Percentiles rank a stretch among this genome's conserved stretches.
phyloP scores from a whole-genome alignment of 2,797 vertebrate genomes.

The Crocidura indochinensis region DNA sequence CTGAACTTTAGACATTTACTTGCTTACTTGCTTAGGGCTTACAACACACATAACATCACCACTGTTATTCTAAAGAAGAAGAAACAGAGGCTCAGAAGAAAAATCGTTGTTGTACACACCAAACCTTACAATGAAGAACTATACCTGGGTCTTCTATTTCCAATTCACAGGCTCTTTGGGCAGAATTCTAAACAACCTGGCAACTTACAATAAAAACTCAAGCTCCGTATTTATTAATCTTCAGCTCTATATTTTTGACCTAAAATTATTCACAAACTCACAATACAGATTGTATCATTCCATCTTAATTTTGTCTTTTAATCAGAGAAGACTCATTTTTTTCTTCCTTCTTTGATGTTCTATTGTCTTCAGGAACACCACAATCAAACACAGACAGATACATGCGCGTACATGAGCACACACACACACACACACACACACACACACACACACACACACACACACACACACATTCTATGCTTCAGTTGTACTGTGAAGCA shows the following conservation, averaged over 20 bases:
- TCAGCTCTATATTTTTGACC: conserved; percentile 29
- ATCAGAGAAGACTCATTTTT: conserved; percentile 32
- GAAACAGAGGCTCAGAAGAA: conserved; percentile 43
- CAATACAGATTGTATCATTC: conserved; percentile 15
- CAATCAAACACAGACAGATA: background rate
- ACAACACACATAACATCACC: background rate
- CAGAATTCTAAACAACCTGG: background rate
- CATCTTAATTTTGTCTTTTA: conserved; percentile 59
- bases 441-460: too few relatives aligned
- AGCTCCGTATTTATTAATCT: background rate
- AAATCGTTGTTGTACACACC: background rate
- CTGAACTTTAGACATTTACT: background rate
- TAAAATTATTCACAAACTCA: conserved; percentile 54
- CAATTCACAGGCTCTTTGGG: background rate
- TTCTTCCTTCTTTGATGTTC: conserved; percentile 52
- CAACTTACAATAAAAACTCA: conserved; percentile 37
- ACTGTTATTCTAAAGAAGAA: background rate
- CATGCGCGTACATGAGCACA: too few relatives aligned
- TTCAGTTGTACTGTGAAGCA: conserved; percentile 33
- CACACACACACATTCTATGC: too few relatives aligned
- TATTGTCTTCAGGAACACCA: conserved; percentile 59
- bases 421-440: too few relatives aligned
- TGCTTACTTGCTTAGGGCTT: conserved; percentile 8
- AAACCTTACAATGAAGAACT: conserved; percentile 8
- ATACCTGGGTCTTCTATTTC: background rate